These are phyloP conservation scores for Therioaphis trifolii DNA, from an alignment of 2,888 invertebrate genomes.

Conservation along the genomic window DNA sequence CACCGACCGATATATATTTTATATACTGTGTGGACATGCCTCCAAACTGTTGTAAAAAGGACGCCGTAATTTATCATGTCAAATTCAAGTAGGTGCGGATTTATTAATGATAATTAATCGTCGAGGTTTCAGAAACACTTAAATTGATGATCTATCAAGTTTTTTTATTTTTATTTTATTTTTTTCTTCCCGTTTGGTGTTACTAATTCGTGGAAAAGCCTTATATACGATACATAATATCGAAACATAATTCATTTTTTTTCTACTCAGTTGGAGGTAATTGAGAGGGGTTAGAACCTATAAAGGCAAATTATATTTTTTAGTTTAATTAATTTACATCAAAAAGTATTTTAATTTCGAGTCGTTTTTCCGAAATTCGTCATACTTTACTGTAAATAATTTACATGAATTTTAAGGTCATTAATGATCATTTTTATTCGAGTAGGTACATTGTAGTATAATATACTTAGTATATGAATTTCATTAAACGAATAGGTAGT, in stretches of 20 bases:
- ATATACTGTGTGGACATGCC: background rate
- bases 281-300: background rate
- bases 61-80: constrained; percentile 56
- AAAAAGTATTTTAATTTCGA: no score
- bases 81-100: constrained; percentile 55
- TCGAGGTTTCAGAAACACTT: constrained; percentile 44
- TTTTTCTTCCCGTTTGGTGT: background rate
- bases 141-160: constrained; percentile 54
- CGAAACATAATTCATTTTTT: constrained; percentile 6
- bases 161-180: background rate
- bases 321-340: constrained; percentile 2
- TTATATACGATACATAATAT: background rate
- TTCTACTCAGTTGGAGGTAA: background rate
- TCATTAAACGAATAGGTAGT: no score
- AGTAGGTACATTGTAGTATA: no score
- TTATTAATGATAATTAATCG: constrained; percentile 59
- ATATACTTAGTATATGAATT: no score
- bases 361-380: no score
- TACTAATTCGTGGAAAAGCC: constrained; percentile 11
- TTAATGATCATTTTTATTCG: no score
- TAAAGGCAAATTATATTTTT: background rate
- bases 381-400: no score
- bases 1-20: no score
- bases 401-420: no score
- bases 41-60: constrained; percentile 20